These are phyloP conservation scores for Scrobipalpa costella DNA, from an alignment of 2,888 invertebrate species.

Conservation along the genomic window DNA sequence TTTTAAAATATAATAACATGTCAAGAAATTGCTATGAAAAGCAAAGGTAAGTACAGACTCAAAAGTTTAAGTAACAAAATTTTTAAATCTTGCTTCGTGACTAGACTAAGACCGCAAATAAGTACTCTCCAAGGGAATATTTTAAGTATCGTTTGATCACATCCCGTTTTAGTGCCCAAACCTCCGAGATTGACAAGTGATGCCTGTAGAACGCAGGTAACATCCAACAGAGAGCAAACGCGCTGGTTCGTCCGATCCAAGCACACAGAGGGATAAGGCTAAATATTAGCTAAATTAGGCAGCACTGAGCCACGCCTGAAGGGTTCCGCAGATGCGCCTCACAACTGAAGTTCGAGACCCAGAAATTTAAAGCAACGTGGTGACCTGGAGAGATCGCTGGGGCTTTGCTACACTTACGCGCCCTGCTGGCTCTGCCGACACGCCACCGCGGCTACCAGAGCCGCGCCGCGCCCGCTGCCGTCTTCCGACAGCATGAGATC, in stretches of 20 bases:
- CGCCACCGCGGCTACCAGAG: slow-evolving; percentile 96
- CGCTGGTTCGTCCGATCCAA: slow-evolving; percentile 39
- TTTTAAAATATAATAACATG: slow-evolving; percentile 36
- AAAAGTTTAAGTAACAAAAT: slow-evolving; percentile 40
- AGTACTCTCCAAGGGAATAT: slow-evolving; percentile 3
- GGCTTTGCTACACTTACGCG: slow-evolving; percentile 40
- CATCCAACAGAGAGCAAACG: slow-evolving; percentile 42
- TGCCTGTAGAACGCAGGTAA: neutral
- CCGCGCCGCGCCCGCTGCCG: slow-evolving; percentile 98
- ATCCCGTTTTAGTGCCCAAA: slow-evolving; percentile 49
- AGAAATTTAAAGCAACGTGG: slow-evolving; percentile 25
- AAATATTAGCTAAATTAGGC: slow-evolving; percentile 32
- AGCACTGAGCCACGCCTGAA: slow-evolving; percentile 4
- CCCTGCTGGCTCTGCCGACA: slow-evolving; percentile 77
- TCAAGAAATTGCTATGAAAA: slow-evolving; percentile 27
- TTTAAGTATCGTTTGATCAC: no score
- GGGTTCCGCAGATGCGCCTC: slow-evolving; percentile 3
- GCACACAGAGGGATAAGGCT: slow-evolving; percentile 44
- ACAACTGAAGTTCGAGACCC: slow-evolving; percentile 25
- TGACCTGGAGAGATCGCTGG: slow-evolving; percentile 7
- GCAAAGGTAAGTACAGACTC: slow-evolving; percentile 25
- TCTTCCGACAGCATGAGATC: slow-evolving; percentile 97
- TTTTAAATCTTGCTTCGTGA: slow-evolving; percentile 49
- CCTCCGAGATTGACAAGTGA: slow-evolving; percentile 33
- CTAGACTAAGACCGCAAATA: slow-evolving; percentile 45